Base-by-base conservation (phyloP, 2,113 vertebrate genomes). In the Engystomops pustulosus region DNA sequence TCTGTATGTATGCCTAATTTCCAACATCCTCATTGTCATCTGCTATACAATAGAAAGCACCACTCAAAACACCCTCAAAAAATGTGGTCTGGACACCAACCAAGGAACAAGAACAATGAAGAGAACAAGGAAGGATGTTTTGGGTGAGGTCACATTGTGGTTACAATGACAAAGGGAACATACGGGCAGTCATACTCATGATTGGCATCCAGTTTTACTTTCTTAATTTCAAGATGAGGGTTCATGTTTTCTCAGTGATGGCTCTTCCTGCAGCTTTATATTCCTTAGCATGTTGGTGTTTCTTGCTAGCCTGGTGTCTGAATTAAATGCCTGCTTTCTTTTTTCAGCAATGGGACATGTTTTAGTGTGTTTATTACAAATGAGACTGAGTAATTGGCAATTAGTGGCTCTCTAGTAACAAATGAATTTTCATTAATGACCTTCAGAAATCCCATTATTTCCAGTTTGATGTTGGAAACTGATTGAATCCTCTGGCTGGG, bases 341-440 rank as follows among this genome's bases (percentile, higher is more conserved):
- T 27, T 47, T 27, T 20, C 23, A 23, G 60, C 25, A n/a, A 34
- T 38, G 14, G 8, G 41, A 58, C 34, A 5, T 69, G 62, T 70
- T 49, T 81, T 53, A 38, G 20, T 17, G 32, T 81, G 79, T 81
- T 80, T 80, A 69, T 67, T 81, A 36, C 65, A 70, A 55, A 70
- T 81, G 79, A 81, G 67, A 55, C 20, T 17, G 20, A 11, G 32
- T 81, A 81, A 81, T 81, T 81, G 79, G 62, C 79, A 81, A 80
- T 80, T 80, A 69, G 60, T 38, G 62, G 27, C 18, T 23, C 34
- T 51, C 65, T 36, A 36, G 32, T 36, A 27, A 70, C 38, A 67
- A 70, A 69, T 81, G 65, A 81, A 81, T 81, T 70, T 81, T 81
- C 79, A 81, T 81, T 81, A 81, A 81, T 69, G 79, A 68, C 67